phyloP scores from a whole-genome alignment of 30 jellyfish, hydroid and myxozoan genomes.

The Calvadosia cruxmelitensis region DNA sequence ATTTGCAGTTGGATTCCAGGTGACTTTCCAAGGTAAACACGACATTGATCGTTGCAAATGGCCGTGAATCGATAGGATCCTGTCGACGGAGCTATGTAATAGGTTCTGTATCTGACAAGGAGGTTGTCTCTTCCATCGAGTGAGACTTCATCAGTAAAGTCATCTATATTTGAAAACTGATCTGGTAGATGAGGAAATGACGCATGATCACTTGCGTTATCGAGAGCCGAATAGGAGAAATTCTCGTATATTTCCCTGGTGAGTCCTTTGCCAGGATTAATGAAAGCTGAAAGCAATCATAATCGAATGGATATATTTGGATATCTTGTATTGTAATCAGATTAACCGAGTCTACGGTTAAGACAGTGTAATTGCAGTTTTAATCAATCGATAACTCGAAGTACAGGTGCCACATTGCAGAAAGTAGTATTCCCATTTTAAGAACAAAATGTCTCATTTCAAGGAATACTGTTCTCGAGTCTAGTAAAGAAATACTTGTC shows the following conservation, averaged over 20 bases:
- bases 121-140: neutral
- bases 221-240: neutral
- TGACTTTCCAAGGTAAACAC: neutral
- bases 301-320: no score
- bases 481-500: no score
- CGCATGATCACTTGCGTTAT: neutral
- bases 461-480: no score
- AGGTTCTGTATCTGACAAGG: neutral
- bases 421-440: no score
- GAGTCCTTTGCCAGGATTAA: neutral
- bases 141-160: neutral
- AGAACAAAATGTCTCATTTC: no score
- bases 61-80: neutral
- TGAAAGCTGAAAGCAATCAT: no score
- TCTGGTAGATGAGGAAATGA: neutral
- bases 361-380: no score
- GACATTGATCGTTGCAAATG: neutral
- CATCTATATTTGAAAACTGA: neutral
- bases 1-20: neutral
- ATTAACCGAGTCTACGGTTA: no score
- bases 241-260: neutral
- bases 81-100: neutral
- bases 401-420: no score
- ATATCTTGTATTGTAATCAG: no score
- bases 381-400: no score